Base-by-base conservation (phyloP, 2,888 invertebrate genomes). In the Eupithecia pulchellata region DNA sequence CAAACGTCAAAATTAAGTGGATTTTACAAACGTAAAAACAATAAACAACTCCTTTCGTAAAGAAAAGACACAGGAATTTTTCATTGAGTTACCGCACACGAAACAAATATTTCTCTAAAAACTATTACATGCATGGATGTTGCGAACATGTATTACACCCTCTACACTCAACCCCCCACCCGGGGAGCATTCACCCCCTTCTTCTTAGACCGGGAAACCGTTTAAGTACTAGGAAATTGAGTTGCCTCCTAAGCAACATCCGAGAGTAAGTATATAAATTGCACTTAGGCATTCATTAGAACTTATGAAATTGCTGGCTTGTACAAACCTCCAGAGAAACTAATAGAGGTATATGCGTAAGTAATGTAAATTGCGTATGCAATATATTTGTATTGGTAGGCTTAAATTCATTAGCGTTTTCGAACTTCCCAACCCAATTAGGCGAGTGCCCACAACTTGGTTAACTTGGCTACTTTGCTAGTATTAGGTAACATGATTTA, bases 141-240 rank as follows among this genome's bases (percentile, higher is more conserved):
- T 25, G 25, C 20, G 52, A 25, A 89, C 89, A 89, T 87, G 81
- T 87, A 83, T 80, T 63, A 64, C 73, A 79, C 79, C 69, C 72
- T 34, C 64, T 67, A 72, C 72, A n/a, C 39, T n/a, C n/a, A n/a
- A 62, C 20, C 30, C 69, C 20, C 66, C 67, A 14, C 69, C 20
- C 66, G 66, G 13, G 42, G 17, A 30, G n/a, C 14, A 3, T 25
- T 20, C 25, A 32, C 20, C 61, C 20, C 57, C 42, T 47, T 20
- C 66, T 68, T 71, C 64, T 68, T 64, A 73, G 76, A 77, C 80
- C 78, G 80, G 85, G 82, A 84, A 86, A 86, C 81, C 80, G 80
- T 84, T 86, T 83, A 80, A 86, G 85, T 86, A 80, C 80, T 78
- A 82, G 89, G 88, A 89, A 89, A 89, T 89, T 87, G 84, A 87